Evolutionary conservation across 2,797 vertebrate genomes (phyloP).

Genomic region (Labroides dimidiatus): DNA sequence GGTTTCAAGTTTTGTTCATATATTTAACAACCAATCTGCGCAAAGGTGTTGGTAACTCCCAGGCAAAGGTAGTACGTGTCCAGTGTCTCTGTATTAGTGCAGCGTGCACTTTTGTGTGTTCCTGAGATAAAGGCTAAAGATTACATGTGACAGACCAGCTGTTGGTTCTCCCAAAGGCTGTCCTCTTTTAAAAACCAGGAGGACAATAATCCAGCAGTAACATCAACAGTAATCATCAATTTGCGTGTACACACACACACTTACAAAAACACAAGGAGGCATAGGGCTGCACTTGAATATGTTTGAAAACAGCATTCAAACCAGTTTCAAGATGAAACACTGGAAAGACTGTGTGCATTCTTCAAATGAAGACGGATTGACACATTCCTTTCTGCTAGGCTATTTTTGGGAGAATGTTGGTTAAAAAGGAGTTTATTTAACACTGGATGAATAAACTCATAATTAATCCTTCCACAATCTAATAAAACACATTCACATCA

Average conservation of each 20-base stretch:
- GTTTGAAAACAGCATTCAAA: not conserved
- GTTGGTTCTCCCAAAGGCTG: slow-evolving; percentile 56
- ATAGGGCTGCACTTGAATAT: not conserved
- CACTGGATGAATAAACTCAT: not conserved
- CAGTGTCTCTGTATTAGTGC: not conserved
- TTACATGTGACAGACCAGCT: slow-evolving; percentile 62
- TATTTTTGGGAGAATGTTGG: not conserved
- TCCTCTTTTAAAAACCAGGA: slow-evolving; percentile 43
- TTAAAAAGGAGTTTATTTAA: not conserved
- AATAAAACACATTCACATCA: not conserved
- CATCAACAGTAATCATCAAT: slow-evolving; percentile 21
- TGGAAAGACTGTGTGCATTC: no score
- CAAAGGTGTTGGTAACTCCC: not conserved
- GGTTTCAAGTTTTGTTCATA: not conserved
- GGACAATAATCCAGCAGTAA: slow-evolving; percentile 54
- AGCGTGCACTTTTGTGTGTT: slow-evolving; percentile 6
- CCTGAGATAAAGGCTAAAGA: slow-evolving; percentile 53
- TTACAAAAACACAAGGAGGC: not conserved
- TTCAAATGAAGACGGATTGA: not conserved
- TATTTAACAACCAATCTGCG: not conserved
- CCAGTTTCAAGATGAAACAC: not conserved
- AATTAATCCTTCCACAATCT: not conserved
- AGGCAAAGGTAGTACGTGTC: slow-evolving; percentile 6
- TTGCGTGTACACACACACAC: not conserved
- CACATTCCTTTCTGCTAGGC: not conserved